phyloP scores from a whole-genome alignment of 1,140 invertebrate species.

The Zophobas morio region DNA sequence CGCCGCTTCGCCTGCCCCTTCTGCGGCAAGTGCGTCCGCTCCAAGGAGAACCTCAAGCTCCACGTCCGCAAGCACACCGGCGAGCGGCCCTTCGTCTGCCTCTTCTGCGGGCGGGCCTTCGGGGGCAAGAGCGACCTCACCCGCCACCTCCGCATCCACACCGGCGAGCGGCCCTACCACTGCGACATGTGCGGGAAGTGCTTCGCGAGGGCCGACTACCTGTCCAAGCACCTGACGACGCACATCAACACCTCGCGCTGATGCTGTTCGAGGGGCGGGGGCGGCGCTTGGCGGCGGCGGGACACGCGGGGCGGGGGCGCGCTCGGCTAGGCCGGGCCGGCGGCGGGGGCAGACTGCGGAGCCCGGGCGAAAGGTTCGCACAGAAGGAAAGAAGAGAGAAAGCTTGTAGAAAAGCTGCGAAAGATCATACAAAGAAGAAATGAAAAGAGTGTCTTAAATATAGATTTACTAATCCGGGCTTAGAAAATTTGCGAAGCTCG shows the following conservation, averaged over 20 bases:
- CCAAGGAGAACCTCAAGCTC: slow-evolving; percentile 89
- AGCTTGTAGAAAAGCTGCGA: too few relatives aligned
- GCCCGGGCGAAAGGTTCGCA: too few relatives aligned
- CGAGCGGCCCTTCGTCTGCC: slow-evolving; percentile 88
- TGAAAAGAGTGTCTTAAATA: too few relatives aligned
- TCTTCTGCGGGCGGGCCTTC: slow-evolving; percentile 89
- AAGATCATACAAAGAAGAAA: too few relatives aligned
- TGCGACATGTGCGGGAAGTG: slow-evolving; percentile 93
- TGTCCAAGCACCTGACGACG: slow-evolving; percentile 92
- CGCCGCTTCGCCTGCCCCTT: slow-evolving; percentile 86
- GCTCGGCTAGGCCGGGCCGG: too few relatives aligned
- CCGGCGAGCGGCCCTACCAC: slow-evolving; percentile 88
- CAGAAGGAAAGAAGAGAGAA: too few relatives aligned
- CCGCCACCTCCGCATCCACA: slow-evolving; percentile 88
- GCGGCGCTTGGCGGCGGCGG: slow-evolving; percentile 1
- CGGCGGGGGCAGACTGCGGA: too few relatives aligned
- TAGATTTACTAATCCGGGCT: too few relatives aligned
- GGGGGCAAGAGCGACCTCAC: slow-evolving; percentile 90
- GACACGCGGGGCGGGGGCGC: background rate
- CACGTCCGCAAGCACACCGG: slow-evolving; percentile 92
- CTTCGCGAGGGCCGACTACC: slow-evolving; percentile 89
- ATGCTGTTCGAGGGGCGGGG: slow-evolving; percentile 51
- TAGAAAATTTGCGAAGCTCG: too few relatives aligned
- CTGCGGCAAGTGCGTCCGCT: slow-evolving; percentile 90
- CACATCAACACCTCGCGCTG: slow-evolving; percentile 83